Evolutionary conservation across 2,888 invertebrate species (phyloP), one percentile per base, ranked within the genome.

Genomic region (Heteromurus nitidus): DNA sequence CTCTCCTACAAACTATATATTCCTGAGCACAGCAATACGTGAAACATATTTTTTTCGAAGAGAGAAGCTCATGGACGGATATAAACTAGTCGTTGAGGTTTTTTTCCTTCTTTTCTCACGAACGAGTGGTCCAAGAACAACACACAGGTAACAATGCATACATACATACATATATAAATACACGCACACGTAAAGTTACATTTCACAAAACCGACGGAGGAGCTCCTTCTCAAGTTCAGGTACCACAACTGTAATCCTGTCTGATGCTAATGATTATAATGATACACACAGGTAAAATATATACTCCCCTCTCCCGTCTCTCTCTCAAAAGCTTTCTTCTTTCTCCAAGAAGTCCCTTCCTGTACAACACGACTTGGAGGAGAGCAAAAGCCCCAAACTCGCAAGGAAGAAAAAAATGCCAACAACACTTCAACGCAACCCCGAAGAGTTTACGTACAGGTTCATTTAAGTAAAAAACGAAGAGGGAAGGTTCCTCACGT

Each of bases 21-120:
- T 75, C 13, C 60, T 30, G 28, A 58, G 50, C 3, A 20, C 24
- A 55, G 55, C 13, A 55, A 22, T 24, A 50, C 36, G 13, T 58
- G 24, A 30, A 11, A 62, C 31, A 9, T 62, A 31, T 30, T 62
- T 31, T 31, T 62, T 20, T 28, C 18, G 31, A 22, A 24, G 9
- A 36, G 42, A 44, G 36, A 60, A 76, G 68, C 77, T 79, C 79
- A 70, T 79, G 79, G 77, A 77, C 79, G 69, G 70, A 77, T 77
- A 44, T 7, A 50, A 44, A 36, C 31, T 2, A 77, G 79, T 79
- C 65, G 79, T 72, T 70, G 64, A 64, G 58, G 62, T 65, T 79
- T 70, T 55, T 55, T 50, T 50, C 18, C n/a, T 36, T 36, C 68
- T 79, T 79, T 79, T 79, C 79, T 79, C 79, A 79, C 70, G 79